Conservation (phyloP, 2,888 invertebrate genomes). For the Rhingia rostrata region DNA sequence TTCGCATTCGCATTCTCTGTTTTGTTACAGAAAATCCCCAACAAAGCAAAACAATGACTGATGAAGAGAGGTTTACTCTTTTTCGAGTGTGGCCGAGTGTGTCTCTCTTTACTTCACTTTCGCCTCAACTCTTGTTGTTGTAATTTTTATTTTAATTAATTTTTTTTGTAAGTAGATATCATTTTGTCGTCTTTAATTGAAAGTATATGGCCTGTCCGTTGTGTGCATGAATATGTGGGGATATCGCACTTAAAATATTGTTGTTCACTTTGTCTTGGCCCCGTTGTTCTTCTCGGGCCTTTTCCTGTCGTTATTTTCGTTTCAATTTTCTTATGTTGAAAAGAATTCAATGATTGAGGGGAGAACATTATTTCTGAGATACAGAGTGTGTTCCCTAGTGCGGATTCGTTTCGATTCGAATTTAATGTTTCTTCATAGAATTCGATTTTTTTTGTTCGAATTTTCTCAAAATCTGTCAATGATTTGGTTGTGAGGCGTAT, state of each 20-base stretch:
- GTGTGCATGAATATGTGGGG: constrained; percentile 31
- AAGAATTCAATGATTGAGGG: constrained; percentile 5
- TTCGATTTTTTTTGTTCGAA: not conserved
- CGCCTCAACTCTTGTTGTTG: constrained; percentile 24
- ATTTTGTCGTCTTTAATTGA: constrained; percentile 63
- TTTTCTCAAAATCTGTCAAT: not conserved
- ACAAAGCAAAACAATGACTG: no score
- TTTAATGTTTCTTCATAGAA: constrained; percentile 1
- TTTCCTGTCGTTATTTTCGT: not conserved
- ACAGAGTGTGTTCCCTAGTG: not conserved
- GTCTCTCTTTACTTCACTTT: constrained; percentile 49
- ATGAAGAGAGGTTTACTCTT: not conserved
- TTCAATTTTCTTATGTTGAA: not conserved
- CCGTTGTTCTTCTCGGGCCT: constrained; percentile 18
- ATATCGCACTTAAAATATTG: constrained; percentile 52
- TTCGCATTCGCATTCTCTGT: no score
- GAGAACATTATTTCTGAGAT: not conserved
- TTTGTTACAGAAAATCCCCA: no score
- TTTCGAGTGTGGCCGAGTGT: not conserved
- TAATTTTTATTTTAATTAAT: constrained; percentile 2
- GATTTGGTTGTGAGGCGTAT: no score
- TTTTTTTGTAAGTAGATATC: constrained; percentile 28
- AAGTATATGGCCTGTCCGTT: constrained; percentile 27
- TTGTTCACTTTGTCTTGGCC: constrained; percentile 42
- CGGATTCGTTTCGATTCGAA: not conserved